Evolutionary conservation across 2,888 invertebrate genomes (phyloP).

Genomic region (Aricia artaxerxes): DNA sequence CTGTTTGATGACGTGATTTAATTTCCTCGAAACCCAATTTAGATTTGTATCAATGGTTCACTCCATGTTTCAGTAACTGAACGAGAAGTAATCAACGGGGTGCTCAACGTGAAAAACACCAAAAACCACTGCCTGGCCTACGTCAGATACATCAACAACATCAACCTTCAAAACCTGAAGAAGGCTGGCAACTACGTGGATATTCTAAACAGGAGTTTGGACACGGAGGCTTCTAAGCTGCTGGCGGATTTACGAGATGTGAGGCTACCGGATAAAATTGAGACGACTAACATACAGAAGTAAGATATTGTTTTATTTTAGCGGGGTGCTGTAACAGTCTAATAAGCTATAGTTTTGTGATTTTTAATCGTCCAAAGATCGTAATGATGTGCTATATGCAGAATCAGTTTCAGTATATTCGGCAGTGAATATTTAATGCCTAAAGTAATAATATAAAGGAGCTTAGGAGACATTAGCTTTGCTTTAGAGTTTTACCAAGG

Average conservation of each 20-base stretch:
- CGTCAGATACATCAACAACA: constrained; percentile 97
- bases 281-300: constrained; percentile 93
- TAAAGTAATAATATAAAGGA: too few relatives aligned
- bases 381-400: too few relatives aligned
- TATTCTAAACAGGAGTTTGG: constrained; percentile 94
- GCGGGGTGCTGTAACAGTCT: too few relatives aligned
- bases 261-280: constrained; percentile 92
- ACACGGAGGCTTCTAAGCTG: constrained; percentile 94
- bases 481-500: too few relatives aligned
- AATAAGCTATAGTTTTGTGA: too few relatives aligned
- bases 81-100: constrained; percentile 97
- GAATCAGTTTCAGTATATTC: too few relatives aligned
- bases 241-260: constrained; percentile 94
- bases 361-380: too few relatives aligned
- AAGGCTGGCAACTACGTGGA: constrained; percentile 98
- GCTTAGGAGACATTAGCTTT: too few relatives aligned
- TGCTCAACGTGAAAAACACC: constrained; percentile 95
- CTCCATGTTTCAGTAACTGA: constrained; percentile 89
- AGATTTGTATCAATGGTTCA: background rate
- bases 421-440: too few relatives aligned
- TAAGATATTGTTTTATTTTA: constrained; percentile 55
- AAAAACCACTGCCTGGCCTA: constrained; percentile 98
- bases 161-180: constrained; percentile 96
- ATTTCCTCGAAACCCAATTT: background rate
- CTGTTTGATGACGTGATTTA: background rate